phyloP scores from a whole-genome alignment of 92 coral and sea anemone genomes.

The Zoanthus sociatus region DNA sequence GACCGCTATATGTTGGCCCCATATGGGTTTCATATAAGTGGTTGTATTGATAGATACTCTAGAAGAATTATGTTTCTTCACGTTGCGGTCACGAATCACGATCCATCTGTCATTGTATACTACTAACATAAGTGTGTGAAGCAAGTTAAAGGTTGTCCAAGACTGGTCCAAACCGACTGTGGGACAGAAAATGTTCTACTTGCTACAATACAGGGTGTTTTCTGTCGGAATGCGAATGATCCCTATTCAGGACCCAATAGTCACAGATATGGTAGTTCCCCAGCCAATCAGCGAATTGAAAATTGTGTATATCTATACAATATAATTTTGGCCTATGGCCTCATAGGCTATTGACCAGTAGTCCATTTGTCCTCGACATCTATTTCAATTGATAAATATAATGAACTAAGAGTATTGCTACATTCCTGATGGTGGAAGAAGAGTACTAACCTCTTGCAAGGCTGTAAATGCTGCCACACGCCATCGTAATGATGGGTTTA shows the following conservation, averaged over 20 bases:
- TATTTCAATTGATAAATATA: too few relatives aligned
- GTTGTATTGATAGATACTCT: constrained; percentile 57
- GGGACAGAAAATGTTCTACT: constrained; percentile 21
- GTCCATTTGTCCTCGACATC: too few relatives aligned
- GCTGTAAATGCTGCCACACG: too few relatives aligned
- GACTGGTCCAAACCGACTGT: constrained; percentile 54
- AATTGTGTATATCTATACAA: too few relatives aligned
- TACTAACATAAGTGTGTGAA: constrained; percentile 43
- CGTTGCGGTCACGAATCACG: constrained; percentile 54
- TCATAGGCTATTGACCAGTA: too few relatives aligned
- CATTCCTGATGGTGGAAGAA: too few relatives aligned
- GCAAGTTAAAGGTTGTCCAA: constrained; percentile 34
- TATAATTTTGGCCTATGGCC: too few relatives aligned
- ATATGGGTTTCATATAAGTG: constrained; percentile 53
- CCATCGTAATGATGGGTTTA: too few relatives aligned
- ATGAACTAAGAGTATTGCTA: too few relatives aligned
- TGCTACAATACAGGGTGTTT: constrained; percentile 13
- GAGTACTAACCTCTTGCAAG: too few relatives aligned
- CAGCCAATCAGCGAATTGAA: constrained; percentile 15
- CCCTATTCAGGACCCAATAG: constrained; percentile 45
- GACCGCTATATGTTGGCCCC: constrained; percentile 49
- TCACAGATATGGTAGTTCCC: constrained; percentile 54
- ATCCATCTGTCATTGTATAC: constrained; percentile 30
- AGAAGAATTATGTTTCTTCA: constrained; percentile 51
- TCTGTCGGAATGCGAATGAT: constrained; percentile 28